Base-by-base conservation (phyloP, 2,113 vertebrate species). In the Apteryx owenii region DNA sequence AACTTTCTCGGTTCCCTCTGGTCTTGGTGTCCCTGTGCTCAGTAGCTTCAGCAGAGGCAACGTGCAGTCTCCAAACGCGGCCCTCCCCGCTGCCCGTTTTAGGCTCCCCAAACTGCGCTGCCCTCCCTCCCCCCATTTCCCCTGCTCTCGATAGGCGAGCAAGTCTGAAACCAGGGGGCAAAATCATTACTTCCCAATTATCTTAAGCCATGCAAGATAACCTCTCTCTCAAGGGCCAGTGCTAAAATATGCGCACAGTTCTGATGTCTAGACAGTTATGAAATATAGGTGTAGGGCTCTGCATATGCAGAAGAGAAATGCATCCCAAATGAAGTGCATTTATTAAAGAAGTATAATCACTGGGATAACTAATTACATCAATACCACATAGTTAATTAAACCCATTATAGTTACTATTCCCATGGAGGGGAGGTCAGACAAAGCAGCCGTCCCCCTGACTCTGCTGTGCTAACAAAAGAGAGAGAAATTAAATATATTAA, bases 381-480 rank as follows among this genome's bases (percentile, higher is more conserved):
- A 98, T 98, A 98, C 96, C 90, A 97, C 97, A 98, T 98, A 98
- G 98, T 98, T 98, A 98, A 98, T 98, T 98, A 98, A 98, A 98
- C 85, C 97, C 97, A 98, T 98, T 98, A 98, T 92, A 94, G 97
- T 97, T 97, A 97, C 97, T 98, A 97, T 98, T 97, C 97, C 97
- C 97, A 85, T 95, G 93, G 97, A 98, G 85, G 62, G 62, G 73
- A 97, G 97, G 97, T 98, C 98, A 98, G 93, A 97, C 88, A 97
- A 98, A 98, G 97, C 83, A 64, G 83, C 83, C 58, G 0, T 94
- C 96, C 95, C 96, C 97, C 90, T 92, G 75, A 96, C 92, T 97
- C 93, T 87, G 66, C 91, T 81, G 10, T 85, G 69, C 91, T 95
- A 96, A 98, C 96, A 98, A 98, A 98, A 97, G 95, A 94, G 71